These are phyloP conservation scores for Alosa sapidissima DNA, from an alignment of 2,797 vertebrate genomes.

Conservation along the genomic window DNA sequence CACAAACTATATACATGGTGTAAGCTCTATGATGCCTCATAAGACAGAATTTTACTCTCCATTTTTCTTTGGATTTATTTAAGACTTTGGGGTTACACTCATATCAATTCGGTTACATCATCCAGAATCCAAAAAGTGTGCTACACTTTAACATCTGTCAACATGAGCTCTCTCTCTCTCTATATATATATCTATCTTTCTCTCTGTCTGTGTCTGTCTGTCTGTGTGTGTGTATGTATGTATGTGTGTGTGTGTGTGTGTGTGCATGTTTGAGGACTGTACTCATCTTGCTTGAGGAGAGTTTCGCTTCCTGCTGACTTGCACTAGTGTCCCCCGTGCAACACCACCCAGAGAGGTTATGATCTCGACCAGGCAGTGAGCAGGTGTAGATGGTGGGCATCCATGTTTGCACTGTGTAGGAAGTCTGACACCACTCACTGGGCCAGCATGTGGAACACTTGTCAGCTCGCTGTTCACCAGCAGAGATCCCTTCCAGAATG, in stretches of 20 bases:
- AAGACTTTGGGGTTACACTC: neutral
- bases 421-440: neutral
- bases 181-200: no score
- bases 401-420: slow-evolving; percentile 8
- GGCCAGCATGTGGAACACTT: neutral
- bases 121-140: neutral
- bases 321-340: neutral
- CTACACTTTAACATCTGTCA: neutral
- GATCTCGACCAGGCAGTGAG: neutral
- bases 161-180: neutral
- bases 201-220: no score
- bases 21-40: neutral
- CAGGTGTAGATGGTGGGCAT: neutral
- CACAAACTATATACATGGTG: neutral
- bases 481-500: neutral
- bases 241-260: no score
- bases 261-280: neutral
- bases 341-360: neutral
- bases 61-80: neutral
- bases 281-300: neutral
- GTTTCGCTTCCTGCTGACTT: neutral
- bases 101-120: neutral
- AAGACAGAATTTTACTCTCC: neutral
- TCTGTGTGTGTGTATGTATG: no score
- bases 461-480: neutral